These are phyloP conservation scores for Bilobella aurantiaca DNA, from an alignment of 1,140 invertebrate species.

Conservation along the genomic window DNA sequence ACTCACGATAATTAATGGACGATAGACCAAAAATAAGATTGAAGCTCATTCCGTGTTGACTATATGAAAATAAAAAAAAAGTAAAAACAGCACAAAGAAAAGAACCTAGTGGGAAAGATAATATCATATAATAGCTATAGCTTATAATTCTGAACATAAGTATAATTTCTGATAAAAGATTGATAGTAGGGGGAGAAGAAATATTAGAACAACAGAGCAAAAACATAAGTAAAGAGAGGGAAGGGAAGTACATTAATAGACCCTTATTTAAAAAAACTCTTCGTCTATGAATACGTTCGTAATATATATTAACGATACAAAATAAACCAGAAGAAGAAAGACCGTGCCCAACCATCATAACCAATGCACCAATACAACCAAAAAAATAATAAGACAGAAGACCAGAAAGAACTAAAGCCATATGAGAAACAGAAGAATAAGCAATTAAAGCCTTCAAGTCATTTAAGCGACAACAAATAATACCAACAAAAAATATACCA, in stretches of 20 bases:
- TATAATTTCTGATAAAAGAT: conserved; percentile 28
- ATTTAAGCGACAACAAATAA: conserved; percentile 51
- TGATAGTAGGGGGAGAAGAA: conserved; percentile 26
- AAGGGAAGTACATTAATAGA: conserved; percentile 20
- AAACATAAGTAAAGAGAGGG: conserved; percentile 19
- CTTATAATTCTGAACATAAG: conserved; percentile 17
- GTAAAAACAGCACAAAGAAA: conserved; percentile 26
- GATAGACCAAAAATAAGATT: conserved; percentile 40
- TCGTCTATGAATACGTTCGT: conserved; percentile 45
- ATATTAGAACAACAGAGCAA: conserved; percentile 25
- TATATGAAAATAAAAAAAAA: conserved; percentile 39
- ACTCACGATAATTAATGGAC: conserved; percentile 44
- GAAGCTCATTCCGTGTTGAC: conserved; percentile 46
- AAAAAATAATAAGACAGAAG: conserved; percentile 42
- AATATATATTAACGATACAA: conserved; percentile 54
- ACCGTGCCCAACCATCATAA: conserved; percentile 55
- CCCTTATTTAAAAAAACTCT: conserved; percentile 42
- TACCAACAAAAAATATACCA: conserved; percentile 43
- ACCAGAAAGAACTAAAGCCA: conserved; percentile 45
- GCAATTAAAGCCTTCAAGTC: conserved; percentile 52
- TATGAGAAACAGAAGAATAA: conserved; percentile 53
- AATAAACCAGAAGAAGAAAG: conserved; percentile 53
- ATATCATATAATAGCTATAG: conserved; percentile 10
- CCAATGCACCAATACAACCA: conserved; percentile 43
- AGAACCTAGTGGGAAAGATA: conserved; percentile 23